Conservation (phyloP, 2,888 invertebrate species). For the Drosophila quinaria region DNA sequence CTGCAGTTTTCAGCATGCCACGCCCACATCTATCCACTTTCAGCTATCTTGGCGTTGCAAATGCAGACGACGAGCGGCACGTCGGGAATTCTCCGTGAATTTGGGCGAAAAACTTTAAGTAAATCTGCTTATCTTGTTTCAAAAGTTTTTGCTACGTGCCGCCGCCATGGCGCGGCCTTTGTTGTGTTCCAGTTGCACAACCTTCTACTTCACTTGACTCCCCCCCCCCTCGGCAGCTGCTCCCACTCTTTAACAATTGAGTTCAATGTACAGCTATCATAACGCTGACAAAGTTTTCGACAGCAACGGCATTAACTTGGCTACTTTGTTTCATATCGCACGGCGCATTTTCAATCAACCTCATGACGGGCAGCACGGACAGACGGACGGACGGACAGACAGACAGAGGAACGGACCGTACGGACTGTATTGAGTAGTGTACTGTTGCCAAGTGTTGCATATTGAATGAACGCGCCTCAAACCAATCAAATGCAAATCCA, state of each 20-base stretch:
- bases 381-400: constrained; percentile 10
- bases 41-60: constrained; percentile 34
- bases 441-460: constrained; percentile 55
- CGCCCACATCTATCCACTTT: constrained; percentile 7
- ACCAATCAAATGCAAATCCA: constrained; percentile 12
- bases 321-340: constrained; percentile 56
- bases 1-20: constrained; percentile 43
- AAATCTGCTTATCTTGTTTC: constrained; percentile 82
- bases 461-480: constrained; percentile 15
- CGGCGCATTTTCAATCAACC: constrained; percentile 64
- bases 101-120: constrained; percentile 70
- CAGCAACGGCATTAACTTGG: constrained; percentile 64
- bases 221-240: neutral
- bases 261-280: constrained; percentile 75
- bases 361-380: neutral
- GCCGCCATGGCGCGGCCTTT: constrained; percentile 75
- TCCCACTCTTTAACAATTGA: constrained; percentile 5
- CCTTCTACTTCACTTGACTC: neutral
- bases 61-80: constrained; percentile 51
- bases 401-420: constrained; percentile 1
- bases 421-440: neutral
- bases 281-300: constrained; percentile 72
- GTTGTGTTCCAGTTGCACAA: constrained; percentile 44
- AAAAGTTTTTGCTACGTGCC: constrained; percentile 80
- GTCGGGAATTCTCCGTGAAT: constrained; percentile 58